phyloP scores from a whole-genome alignment of 2,113 vertebrate species.

The Gambusia affinis region DNA sequence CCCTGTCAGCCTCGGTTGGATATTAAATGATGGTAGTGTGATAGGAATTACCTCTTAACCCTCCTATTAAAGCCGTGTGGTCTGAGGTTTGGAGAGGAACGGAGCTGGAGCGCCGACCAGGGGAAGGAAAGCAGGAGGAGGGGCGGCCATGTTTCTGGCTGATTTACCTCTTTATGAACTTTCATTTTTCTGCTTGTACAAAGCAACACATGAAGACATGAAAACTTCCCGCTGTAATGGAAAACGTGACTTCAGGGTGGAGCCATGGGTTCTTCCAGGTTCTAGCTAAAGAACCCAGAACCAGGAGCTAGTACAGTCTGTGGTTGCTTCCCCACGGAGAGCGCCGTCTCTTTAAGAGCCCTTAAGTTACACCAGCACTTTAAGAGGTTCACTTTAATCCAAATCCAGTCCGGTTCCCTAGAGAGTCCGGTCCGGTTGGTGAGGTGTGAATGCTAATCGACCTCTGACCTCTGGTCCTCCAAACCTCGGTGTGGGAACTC shows the following conservation, averaged over 20 bases:
- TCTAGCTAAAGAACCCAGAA: too few species aligned
- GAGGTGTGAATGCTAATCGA: too few species aligned
- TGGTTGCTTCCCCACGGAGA: too few species aligned
- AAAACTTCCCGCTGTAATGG: constrained; percentile 37
- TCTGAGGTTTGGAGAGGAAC: constrained; percentile 74
- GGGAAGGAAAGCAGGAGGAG: constrained; percentile 45
- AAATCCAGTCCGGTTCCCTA: too few species aligned
- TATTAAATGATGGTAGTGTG: constrained; percentile 78
- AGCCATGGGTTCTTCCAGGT: constrained; percentile 62
- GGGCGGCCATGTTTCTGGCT: constrained; percentile 37
- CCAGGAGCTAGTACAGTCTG: too few species aligned
- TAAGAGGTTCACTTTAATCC: too few species aligned
- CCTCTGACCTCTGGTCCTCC: too few species aligned
- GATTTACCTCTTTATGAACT: constrained; percentile 43
- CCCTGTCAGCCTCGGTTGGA: constrained; percentile 72
- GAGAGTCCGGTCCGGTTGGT: too few species aligned
- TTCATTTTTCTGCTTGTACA: constrained; percentile 10
- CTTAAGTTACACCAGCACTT: too few species aligned
- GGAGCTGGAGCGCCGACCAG: constrained; percentile 61
- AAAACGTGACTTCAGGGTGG: constrained; percentile 23
- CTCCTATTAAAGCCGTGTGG: constrained; percentile 73
- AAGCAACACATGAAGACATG: constrained; percentile 18
- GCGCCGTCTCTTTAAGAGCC: too few species aligned
- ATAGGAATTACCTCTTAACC: constrained; percentile 80
- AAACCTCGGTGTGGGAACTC: too few species aligned